phyloP scores from a whole-genome alignment of 2,113 vertebrate genomes.

The Passer montanus region DNA sequence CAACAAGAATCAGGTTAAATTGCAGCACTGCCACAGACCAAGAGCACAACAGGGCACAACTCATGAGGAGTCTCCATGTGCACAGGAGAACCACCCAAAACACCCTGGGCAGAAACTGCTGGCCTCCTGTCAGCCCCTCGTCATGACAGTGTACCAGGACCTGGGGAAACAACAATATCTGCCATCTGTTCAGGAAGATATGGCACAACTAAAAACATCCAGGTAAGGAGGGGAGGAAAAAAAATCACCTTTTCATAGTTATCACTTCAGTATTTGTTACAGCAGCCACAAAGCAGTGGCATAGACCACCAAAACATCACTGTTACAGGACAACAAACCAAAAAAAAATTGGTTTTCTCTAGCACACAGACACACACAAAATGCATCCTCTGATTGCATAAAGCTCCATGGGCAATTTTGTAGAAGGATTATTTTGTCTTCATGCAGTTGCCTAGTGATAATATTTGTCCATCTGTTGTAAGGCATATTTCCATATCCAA shows the following conservation, averaged over 20 bases:
- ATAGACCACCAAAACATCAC: neutral
- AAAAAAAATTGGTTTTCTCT: neutral
- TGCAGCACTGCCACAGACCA: neutral
- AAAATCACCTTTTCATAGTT: neutral
- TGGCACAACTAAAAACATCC: neutral
- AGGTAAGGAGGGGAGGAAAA: neutral
- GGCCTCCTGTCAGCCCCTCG: neutral
- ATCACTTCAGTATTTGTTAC: neutral
- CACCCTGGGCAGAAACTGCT: neutral
- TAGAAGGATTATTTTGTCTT: neutral
- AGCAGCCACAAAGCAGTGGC: neutral
- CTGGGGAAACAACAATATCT: neutral
- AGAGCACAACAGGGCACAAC: no score
- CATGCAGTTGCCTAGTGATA: neutral
- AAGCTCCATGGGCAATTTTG: neutral
- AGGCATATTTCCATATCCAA: neutral
- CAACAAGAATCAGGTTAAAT: neutral
- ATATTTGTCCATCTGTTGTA: slow-evolving; percentile 32
- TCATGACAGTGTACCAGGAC: neutral
- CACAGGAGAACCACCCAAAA: neutral
- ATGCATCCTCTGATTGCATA: neutral
- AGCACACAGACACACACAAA: neutral
- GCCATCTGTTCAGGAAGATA: neutral
- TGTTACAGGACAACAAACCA: neutral
- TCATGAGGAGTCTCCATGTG: neutral